phyloP scores from a whole-genome alignment of 2,888 invertebrate species.

The Alviniconcha strummeri region DNA sequence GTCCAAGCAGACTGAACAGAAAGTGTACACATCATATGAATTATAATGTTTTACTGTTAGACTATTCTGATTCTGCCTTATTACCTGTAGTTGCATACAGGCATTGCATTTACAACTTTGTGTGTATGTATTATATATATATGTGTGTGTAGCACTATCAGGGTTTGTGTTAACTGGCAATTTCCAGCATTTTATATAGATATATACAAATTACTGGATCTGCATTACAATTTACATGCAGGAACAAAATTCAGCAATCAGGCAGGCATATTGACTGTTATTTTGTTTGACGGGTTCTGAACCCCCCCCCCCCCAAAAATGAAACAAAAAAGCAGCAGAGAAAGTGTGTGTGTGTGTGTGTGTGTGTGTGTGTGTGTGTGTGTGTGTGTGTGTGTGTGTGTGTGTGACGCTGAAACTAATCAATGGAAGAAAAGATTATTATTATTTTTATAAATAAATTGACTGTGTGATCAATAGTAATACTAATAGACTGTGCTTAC shows the following conservation, averaged over 20 bases:
- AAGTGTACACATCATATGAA: too few relatives aligned
- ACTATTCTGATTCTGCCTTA: too few relatives aligned
- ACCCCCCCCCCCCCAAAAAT: too few relatives aligned
- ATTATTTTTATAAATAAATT: neutral
- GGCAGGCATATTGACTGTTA: neutral
- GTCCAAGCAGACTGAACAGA: too few relatives aligned
- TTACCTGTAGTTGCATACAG: too few relatives aligned
- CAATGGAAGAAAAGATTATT: neutral
- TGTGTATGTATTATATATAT: too few relatives aligned
- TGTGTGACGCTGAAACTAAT: neutral
- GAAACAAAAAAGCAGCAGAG: too few relatives aligned
- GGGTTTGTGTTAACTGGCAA: too few relatives aligned
- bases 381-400: neutral
- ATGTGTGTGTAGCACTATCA: too few relatives aligned
- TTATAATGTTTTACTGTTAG: too few relatives aligned
- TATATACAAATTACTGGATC: neutral
- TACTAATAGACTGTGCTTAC: too few relatives aligned
- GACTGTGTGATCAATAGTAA: neutral
- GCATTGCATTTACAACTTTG: too few relatives aligned
- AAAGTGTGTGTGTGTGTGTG: neutral
- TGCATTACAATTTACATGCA: neutral
- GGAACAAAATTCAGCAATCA: neutral
- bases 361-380: neutral
- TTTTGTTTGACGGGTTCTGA: neutral
- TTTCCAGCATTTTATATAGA: neutral